Percentiles rank a stretch among this genome's conserved stretches.
phyloP scores from a whole-genome alignment of 2,888 invertebrate species.

The Phalera bucephala region DNA sequence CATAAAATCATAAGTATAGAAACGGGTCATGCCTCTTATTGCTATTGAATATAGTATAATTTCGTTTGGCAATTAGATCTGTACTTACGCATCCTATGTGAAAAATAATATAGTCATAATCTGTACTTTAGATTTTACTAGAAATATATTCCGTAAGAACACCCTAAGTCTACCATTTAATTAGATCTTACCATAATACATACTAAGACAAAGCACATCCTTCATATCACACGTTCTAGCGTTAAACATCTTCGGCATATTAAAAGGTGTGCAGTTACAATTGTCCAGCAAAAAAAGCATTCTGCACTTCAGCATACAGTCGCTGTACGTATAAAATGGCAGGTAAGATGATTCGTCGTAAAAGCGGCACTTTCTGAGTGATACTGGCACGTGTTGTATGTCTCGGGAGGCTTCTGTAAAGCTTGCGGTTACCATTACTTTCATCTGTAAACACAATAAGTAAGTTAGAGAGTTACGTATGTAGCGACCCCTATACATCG shows the following conservation, averaged over 20 bases:
- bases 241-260: constrained; percentile 67
- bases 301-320: constrained; percentile 83
- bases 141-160: too few relatives aligned
- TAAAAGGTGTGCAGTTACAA: constrained; percentile 83
- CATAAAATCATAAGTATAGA: too few relatives aligned
- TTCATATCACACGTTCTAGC: constrained; percentile 73
- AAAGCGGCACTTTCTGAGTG: constrained; percentile 82
- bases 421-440: constrained; percentile 64
- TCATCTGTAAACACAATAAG: constrained; percentile 56
- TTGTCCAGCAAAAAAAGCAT: constrained; percentile 72
- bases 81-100: too few relatives aligned
- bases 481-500: too few relatives aligned
- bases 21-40: too few relatives aligned
- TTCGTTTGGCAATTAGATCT: too few relatives aligned
- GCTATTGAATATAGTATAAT: too few relatives aligned
- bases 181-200: constrained; percentile 60
- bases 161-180: too few relatives aligned
- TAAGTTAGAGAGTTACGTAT: too few relatives aligned
- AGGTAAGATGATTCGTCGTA: constrained; percentile 74
- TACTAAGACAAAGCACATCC: constrained; percentile 75
- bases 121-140: too few relatives aligned
- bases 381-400: constrained; percentile 66
- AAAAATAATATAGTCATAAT: too few relatives aligned
- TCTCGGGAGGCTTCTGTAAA: constrained; percentile 72
- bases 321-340: constrained; percentile 80